Evolutionary conservation across 1,140 invertebrate genomes (phyloP).

Genomic region (Drosophila jambulina): DNA sequence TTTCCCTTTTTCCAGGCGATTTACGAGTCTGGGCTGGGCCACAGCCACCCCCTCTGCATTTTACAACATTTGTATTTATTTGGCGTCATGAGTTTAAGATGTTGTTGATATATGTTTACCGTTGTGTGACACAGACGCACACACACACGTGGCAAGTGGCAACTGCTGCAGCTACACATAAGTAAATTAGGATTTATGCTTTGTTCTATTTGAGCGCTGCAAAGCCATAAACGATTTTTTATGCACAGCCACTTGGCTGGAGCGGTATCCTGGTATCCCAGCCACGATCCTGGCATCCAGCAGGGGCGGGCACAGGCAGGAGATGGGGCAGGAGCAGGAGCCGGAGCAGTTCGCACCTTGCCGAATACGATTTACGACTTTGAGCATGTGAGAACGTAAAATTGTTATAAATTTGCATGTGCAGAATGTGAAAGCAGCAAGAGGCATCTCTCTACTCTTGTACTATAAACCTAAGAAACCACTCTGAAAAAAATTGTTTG

Average conservation of each 20-base stretch:
- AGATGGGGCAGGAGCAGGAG: constrained; percentile 1
- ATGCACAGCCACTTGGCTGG: constrained; percentile 76
- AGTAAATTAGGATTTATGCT: constrained; percentile 85
- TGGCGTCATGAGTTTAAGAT: constrained; percentile 83
- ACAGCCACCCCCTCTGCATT: constrained; percentile 53
- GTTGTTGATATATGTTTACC: constrained; percentile 80
- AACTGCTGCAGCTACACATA: constrained; percentile 69
- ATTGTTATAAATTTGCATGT: constrained; percentile 84
- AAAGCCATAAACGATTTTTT: constrained; percentile 84
- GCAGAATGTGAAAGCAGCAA: constrained; percentile 44
- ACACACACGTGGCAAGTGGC: constrained; percentile 36
- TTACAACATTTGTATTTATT: constrained; percentile 84
- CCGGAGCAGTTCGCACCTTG: constrained; percentile 72
- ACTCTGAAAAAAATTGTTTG: constrained; percentile 28
- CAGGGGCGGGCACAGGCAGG: not conserved
- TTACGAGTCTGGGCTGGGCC: constrained; percentile 42
- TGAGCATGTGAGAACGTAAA: constrained; percentile 80
- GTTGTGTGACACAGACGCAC: constrained; percentile 55
- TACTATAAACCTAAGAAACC: constrained; percentile 13
- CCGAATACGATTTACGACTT: constrained; percentile 77
- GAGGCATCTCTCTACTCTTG: not conserved
- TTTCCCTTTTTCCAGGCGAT: constrained; percentile 51
- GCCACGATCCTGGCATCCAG: constrained; percentile 4
- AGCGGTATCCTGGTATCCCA: constrained; percentile 7
- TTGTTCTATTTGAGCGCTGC: constrained; percentile 84